A percentile compares a stretch with the other conserved stretches of the same genome.
These are phyloP conservation scores for Crossocerus cetratus DNA, from an alignment of 2,888 invertebrate species.

Conservation along the genomic window DNA sequence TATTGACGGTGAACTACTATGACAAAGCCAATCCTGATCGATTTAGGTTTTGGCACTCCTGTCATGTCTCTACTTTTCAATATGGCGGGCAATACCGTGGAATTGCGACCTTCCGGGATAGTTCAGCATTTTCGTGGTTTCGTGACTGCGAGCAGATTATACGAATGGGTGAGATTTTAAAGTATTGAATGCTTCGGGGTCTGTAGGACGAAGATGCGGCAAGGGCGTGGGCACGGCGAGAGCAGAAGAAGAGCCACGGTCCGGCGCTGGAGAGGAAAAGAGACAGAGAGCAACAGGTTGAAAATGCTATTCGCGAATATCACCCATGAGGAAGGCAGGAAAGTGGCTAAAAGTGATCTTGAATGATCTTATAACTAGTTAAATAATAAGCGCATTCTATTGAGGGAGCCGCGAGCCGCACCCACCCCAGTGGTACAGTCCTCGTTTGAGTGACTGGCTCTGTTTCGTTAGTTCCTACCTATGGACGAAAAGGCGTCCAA, in stretches of 20 bases:
- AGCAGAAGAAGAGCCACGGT: conserved; percentile 54
- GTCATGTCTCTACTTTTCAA: too few relatives aligned
- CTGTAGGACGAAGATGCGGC: conserved; percentile 35
- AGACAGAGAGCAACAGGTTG: conserved; percentile 75
- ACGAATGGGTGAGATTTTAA: conserved; percentile 32
- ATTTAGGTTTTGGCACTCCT: too few relatives aligned
- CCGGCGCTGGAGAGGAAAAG: conserved; percentile 45
- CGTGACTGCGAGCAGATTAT: too few relatives aligned
- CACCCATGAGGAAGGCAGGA: conserved; percentile 60
- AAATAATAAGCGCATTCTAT: conserved; percentile 35
- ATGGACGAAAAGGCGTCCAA: background rate
- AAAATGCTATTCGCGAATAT: conserved; percentile 72
- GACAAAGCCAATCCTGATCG: too few relatives aligned
- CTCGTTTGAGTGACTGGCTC: too few relatives aligned
- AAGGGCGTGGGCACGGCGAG: conserved; percentile 35
- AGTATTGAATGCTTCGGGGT: conserved; percentile 55
- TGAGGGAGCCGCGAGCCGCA: background rate
- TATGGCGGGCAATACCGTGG: too few relatives aligned
- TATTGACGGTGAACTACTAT: too few relatives aligned
- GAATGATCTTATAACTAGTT: conserved; percentile 48
- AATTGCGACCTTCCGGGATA: too few relatives aligned
- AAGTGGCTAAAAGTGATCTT: conserved; percentile 47
- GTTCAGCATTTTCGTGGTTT: too few relatives aligned
- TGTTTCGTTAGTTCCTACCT: background rate
- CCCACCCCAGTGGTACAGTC: too few relatives aligned